These are phyloP conservation scores for Callorhinus ursinus DNA, from an alignment of 2,113 vertebrate species.

Conservation along the genomic window DNA sequence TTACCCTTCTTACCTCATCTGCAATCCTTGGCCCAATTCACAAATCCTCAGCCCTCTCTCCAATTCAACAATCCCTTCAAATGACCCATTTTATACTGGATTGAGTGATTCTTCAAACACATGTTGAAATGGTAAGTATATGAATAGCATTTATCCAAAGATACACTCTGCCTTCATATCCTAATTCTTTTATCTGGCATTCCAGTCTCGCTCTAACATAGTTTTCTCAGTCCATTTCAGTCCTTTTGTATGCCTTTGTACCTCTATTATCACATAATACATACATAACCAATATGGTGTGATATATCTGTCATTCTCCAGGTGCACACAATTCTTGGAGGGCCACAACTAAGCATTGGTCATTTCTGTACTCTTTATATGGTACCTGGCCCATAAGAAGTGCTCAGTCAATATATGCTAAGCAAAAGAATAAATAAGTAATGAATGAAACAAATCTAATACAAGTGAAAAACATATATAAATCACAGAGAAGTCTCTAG, in stretches of 20 bases:
- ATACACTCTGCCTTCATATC: neutral
- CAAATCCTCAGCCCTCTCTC: neutral
- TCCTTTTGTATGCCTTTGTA: neutral
- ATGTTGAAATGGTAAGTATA: neutral
- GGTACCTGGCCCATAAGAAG: neutral
- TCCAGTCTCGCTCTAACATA: neutral
- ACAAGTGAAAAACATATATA: neutral
- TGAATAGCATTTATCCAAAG: slow-evolving; percentile 12
- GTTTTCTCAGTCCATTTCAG: neutral
- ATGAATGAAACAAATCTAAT: neutral
- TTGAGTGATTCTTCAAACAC: neutral
- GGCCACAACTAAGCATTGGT: neutral
- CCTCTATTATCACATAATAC: neutral
- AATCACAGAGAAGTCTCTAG: neutral
- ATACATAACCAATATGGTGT: neutral
- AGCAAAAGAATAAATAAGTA: neutral
- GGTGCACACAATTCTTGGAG: neutral
- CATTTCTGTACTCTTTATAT: neutral
- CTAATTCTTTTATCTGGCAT: slow-evolving; percentile 9
- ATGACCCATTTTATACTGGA: neutral
- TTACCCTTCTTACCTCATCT: neutral
- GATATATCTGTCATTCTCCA: neutral
- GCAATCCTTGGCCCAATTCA: neutral
- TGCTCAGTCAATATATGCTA: neutral
- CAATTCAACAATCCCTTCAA: neutral